Base-by-base conservation (phyloP, 1,140 invertebrate genomes). In the Hylaeus volcanicus region DNA sequence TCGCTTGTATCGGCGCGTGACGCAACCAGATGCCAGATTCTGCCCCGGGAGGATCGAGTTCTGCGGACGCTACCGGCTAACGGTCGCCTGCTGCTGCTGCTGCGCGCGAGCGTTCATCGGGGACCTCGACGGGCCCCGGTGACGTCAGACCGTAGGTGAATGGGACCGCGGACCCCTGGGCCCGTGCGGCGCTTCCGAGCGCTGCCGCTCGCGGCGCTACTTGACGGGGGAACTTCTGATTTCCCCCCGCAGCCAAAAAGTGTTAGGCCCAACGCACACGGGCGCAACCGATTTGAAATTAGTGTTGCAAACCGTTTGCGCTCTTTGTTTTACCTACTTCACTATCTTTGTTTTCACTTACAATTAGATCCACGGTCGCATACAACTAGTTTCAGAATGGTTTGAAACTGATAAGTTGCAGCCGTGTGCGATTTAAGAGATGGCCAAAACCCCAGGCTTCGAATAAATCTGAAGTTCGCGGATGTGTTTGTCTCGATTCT, bases 41-140 rank as follows among this genome's bases (percentile, higher is more conserved):
- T 83, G 69, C 68, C 55, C 61, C 80, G 56, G 26, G 55, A 70
- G 81, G 77, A 86, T 80, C 85, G 85, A 70, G 85, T 84, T 83
- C 77, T 74, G 70, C 81, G 70, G 82, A 87, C 81, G 78, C 85
- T 87, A 87, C 85, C 78, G 74, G 63, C 74, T 87, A 87, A 87
- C 85, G 85, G 82, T 87, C 71, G 74, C 58, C 39, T 55, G 63
- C 43, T 68, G 74, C 64, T 26, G 15, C 51, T 26, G 26, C 26
- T 26, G 51, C 51, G 51, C 65, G 66, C 68, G 56, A 58, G 14
- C 72, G 45, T 74, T 69, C 51, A 41, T 48, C 53, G 53, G 72
- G 66, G 73, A 68, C 64, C 79, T 75, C 64, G 72, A 41, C 51
- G 14, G 61, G 14, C 37, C 48, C 15, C 75, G 37, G 51, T 86